Conservation (phyloP, 2,888 invertebrate genomes). For the Willowsia nigromaculata region DNA sequence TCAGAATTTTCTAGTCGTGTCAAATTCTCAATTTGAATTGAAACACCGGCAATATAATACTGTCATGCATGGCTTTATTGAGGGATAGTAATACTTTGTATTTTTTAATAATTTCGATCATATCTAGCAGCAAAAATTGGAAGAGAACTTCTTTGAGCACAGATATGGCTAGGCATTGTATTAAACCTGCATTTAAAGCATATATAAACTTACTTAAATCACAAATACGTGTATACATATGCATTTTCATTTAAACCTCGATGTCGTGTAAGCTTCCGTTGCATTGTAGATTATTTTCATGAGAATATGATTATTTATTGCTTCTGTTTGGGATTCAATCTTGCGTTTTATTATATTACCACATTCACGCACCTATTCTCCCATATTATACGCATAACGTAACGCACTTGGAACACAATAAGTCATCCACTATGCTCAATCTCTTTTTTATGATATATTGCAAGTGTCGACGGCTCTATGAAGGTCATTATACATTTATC, state of each 20-base stretch:
- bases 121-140: no score
- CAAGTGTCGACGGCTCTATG: constrained; percentile 8
- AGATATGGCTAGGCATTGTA: no score
- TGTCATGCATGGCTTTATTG: no score
- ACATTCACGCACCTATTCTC: constrained; percentile 40
- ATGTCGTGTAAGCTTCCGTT: constrained; percentile 62
- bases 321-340: constrained; percentile 75
- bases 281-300: constrained; percentile 76
- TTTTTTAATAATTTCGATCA: no score
- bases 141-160: no score
- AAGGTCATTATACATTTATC: constrained; percentile 66
- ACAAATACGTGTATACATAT: no score
- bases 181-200: no score
- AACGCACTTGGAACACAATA: not conserved
- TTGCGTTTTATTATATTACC: constrained; percentile 54
- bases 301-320: constrained; percentile 77
- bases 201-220: no score
- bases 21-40: constrained; percentile 5
- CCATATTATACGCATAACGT: not conserved
- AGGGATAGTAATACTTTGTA: no score
- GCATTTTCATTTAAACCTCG: not conserved
- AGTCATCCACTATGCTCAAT: not conserved
- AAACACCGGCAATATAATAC: not conserved
- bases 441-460: not conserved
- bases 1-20: not conserved